Evolutionary conservation across 2,797 vertebrate species (phyloP).

Genomic region (Accipiter superciliosus): DNA sequence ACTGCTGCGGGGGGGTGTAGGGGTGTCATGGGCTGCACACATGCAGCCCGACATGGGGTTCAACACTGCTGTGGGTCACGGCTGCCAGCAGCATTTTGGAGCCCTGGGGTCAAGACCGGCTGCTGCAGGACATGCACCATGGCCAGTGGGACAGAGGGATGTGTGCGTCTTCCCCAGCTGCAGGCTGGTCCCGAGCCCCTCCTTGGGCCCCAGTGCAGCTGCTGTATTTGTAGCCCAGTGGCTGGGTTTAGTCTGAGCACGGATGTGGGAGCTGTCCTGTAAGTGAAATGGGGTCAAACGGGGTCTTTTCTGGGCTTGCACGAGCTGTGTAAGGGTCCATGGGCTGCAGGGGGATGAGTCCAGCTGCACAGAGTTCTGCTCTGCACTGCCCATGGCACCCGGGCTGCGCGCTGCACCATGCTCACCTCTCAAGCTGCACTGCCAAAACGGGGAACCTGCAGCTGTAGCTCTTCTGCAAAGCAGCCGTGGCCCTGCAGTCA

Average conservation of each 20-base stretch:
- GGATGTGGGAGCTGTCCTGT: no score
- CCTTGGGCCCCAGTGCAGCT: rapidly evolving
- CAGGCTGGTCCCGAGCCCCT: not conserved
- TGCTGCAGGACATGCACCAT: not conserved
- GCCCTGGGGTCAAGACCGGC: not conserved
- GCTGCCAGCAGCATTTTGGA: not conserved
- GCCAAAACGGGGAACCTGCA: rapidly evolving
- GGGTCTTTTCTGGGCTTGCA: not conserved
- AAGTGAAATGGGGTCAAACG: not conserved
- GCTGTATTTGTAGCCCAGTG: not conserved
- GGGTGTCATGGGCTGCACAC: not conserved
- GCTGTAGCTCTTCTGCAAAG: not conserved
- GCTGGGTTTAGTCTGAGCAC: not conserved
- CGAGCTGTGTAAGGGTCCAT: rapidly evolving
- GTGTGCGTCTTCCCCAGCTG: rapidly evolving
- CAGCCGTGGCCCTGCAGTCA: rapidly evolving
- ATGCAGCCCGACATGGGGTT: rapidly evolving
- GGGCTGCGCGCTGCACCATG: rapidly evolving
- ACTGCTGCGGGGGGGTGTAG: rapidly evolving
- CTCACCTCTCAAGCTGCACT: rapidly evolving
- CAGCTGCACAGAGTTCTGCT: not conserved
- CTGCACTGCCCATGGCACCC: rapidly evolving
- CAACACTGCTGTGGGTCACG: rapidly evolving
- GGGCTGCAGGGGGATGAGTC: not conserved
- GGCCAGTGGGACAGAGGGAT: not conserved